These are phyloP conservation scores for Chaunax sp. DNA, from an alignment of 2,797 vertebrate genomes.

Conservation along the genomic window DNA sequence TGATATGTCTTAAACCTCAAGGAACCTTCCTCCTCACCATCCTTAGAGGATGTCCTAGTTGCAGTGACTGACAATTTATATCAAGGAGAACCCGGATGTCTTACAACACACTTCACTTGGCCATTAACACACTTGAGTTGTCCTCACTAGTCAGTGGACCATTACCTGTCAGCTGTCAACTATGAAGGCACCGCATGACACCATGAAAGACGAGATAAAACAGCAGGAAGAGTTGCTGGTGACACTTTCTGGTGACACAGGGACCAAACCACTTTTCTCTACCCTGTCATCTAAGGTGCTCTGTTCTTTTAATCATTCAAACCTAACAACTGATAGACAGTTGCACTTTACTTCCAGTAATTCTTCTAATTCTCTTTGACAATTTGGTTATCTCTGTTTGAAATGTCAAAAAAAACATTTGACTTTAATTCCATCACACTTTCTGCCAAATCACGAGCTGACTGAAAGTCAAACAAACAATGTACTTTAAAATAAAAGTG, in stretches of 20 bases:
- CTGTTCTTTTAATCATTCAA: constrained; percentile 19
- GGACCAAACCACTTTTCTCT: background rate
- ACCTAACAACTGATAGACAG: constrained; percentile 3
- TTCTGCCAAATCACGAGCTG: background rate
- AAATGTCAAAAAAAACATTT: constrained; percentile 30
- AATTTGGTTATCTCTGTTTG: background rate
- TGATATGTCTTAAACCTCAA: background rate
- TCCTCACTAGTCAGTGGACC: constrained; percentile 19
- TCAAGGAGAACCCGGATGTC: too few species aligned
- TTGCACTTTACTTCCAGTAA: too few species aligned
- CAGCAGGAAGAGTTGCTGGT: constrained; percentile 7
- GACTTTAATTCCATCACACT: background rate
- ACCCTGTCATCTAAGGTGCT: constrained; percentile 4
- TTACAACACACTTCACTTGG: background rate
- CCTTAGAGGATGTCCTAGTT: constrained; percentile 10
- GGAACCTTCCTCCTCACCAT: background rate
- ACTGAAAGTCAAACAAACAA: too few species aligned
- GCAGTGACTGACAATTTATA: constrained; percentile 11
- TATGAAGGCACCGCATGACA: constrained; percentile 15
- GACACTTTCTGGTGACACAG: constrained; percentile 4
- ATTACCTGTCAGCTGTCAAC: constrained; percentile 20
- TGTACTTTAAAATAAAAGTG: too few species aligned
- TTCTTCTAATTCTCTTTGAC: constrained; percentile 16
- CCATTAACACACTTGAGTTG: constrained; percentile 32
- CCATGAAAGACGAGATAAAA: constrained; percentile 14